These are phyloP conservation scores for Heteromormyrus szaboi DNA, from an alignment of 2,797 vertebrate genomes.

Conservation along the genomic window DNA sequence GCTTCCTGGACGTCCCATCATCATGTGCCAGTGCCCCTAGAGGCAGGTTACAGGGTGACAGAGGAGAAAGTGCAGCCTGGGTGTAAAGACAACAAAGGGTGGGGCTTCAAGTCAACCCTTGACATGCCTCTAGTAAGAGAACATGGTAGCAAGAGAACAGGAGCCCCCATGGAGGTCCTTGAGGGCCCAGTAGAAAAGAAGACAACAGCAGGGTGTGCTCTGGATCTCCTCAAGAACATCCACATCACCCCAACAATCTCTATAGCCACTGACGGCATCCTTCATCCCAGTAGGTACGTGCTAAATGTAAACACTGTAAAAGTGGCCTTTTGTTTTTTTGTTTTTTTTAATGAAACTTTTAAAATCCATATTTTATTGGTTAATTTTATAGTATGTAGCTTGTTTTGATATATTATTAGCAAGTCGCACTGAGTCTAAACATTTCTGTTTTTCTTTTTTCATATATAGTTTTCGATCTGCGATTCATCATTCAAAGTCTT, in stretches of 20 bases:
- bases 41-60: constrained; percentile 39
- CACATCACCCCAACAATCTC: constrained; percentile 47
- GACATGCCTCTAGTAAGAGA: constrained; percentile 29
- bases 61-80: constrained; percentile 46
- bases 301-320: not conserved
- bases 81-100: constrained; percentile 50
- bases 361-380: not conserved
- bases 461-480: constrained; percentile 48
- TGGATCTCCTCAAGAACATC: constrained; percentile 61
- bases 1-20: constrained; percentile 54
- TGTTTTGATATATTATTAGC: not conserved
- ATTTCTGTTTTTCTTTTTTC: constrained; percentile 1
- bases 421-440: not conserved
- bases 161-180: constrained; percentile 45
- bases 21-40: constrained; percentile 38
- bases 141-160: constrained; percentile 53
- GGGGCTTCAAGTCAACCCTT: constrained; percentile 38
- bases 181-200: constrained; percentile 64
- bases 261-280: constrained; percentile 53
- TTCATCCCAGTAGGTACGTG: constrained; percentile 68
- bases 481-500: constrained; percentile 40
- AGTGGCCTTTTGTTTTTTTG: not conserved
- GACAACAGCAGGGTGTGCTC: constrained; percentile 44
- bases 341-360: not conserved
- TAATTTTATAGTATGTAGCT: not conserved